Evolutionary conservation across 53 echinoderm and acorn worm species (phyloP), one percentile per base, ranked within the genome.

Genomic region (Actinopyga echinites): DNA sequence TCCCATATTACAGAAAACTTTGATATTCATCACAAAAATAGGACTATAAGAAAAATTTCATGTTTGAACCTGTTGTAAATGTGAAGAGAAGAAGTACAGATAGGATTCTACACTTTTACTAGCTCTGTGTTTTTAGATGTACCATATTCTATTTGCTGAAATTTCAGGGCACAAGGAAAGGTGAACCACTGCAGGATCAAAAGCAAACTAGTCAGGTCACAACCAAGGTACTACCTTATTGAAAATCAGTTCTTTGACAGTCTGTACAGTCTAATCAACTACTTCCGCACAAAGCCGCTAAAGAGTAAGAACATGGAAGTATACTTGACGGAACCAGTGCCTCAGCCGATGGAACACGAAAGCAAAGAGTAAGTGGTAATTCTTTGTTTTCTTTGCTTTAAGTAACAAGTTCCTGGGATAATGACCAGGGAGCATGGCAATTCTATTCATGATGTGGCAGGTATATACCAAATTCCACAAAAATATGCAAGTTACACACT

Each of bases 151-250:
- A 28, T 9, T 31, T 31, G 19, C 17, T 49, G 17, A 49, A 49
- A 49, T 31, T 61, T 12, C 84, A 99, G 99, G 99, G 99, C 99
- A 5, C 75, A 84, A 65, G 85, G 85, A 10, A 88, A 89, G 74
- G 92, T 90, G 38, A 99, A 99, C 85, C 95, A 99, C 78, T 99
- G 99, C 57, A 88, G 99, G 15, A 99, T 99, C 87, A 95, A 95
- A 69, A 92, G 92, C 90, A 95, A 95, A 79, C 83, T 92, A 55
- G 99, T 95, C 49, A 82, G 90, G 62, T 91, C 95, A 60, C 90
- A 89, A 49, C 86, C 93, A 34, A 94, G 92, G 91, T 99, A 92
- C 82, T 99, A 88, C 94, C 81, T 99, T 71, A 92, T 99, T 38
- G 99, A 99, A 75, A 94, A 94, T 75, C 85, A 90, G 81, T 88